A percentile compares a stretch with the other conserved stretches of the same genome.
Evolutionary conservation across 2,113 vertebrate species (phyloP).

Genomic region (Ailurus styani): DNA sequence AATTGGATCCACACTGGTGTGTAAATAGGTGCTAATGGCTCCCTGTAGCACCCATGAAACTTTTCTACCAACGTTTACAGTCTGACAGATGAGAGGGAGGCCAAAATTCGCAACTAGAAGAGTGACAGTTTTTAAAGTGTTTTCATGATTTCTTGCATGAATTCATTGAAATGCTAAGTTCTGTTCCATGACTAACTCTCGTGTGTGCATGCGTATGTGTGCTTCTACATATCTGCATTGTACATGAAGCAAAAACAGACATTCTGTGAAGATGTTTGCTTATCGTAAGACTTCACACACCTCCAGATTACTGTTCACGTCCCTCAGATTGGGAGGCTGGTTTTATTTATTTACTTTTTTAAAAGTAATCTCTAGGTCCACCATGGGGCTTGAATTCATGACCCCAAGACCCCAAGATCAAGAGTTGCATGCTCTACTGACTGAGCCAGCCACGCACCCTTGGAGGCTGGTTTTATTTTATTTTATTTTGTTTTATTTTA

Average conservation of each 20-base stretch:
- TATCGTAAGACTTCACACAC: background rate
- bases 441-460: background rate
- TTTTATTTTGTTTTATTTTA: too few relatives aligned
- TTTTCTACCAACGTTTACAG: background rate
- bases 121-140: background rate
- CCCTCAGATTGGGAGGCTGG: background rate
- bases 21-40: background rate
- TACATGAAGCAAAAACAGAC: constrained; percentile 9
- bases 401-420: background rate
- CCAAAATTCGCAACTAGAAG: background rate
- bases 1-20: background rate
- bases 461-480: background rate
- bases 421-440: background rate
- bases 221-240: background rate
- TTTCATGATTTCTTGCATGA: constrained; percentile 10
- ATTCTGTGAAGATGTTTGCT: constrained; percentile 22
- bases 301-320: background rate
- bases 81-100: background rate
- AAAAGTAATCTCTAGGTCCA: background rate
- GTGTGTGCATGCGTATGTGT: background rate
- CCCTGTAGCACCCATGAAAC: background rate
- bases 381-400: background rate
- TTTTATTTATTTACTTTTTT: constrained; percentile 2
- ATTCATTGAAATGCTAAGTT: constrained; percentile 23
- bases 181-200: background rate